A percentile compares a stretch with the other conserved stretches of the same genome.
Conservation (phyloP, 2,888 invertebrate species). For the Erebia palarica region DNA sequence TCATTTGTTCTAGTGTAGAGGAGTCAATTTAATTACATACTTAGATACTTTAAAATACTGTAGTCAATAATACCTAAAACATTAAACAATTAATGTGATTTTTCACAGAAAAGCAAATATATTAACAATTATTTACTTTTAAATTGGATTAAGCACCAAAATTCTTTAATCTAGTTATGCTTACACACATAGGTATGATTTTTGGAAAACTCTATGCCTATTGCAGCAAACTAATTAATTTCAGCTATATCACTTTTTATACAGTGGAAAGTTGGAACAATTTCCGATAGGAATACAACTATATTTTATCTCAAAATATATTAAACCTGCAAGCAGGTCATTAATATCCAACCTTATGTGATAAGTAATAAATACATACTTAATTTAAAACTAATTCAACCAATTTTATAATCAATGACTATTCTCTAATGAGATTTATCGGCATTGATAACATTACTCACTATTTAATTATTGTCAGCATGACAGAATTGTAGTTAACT, state of each 20-base stretch:
- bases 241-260: constrained; percentile 37
- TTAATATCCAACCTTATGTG: constrained; percentile 51
- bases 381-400: constrained; percentile 72
- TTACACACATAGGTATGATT: constrained; percentile 32
- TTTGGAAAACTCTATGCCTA: constrained; percentile 33
- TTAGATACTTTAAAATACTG: constrained; percentile 20
- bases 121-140: constrained; percentile 33
- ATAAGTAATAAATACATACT: constrained; percentile 68
- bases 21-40: constrained; percentile 1
- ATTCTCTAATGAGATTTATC: constrained; percentile 75
- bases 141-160: constrained; percentile 39
- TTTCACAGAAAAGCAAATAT: constrained; percentile 32
- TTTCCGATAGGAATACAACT: constrained; percentile 36
- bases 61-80: constrained; percentile 24
- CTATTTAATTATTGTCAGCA: constrained; percentile 60
- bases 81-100: constrained; percentile 27
- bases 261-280: constrained; percentile 36
- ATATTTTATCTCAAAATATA: constrained; percentile 39
- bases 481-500: constrained; percentile 42
- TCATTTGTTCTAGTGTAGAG: neutral
- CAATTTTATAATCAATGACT: constrained; percentile 64
- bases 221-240: constrained; percentile 38
- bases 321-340: constrained; percentile 47
- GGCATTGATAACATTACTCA: constrained; percentile 67
- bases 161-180: constrained; percentile 37